Evolutionary conservation across 2,888 invertebrate species (phyloP).

Genomic region (Nomada flava): DNA sequence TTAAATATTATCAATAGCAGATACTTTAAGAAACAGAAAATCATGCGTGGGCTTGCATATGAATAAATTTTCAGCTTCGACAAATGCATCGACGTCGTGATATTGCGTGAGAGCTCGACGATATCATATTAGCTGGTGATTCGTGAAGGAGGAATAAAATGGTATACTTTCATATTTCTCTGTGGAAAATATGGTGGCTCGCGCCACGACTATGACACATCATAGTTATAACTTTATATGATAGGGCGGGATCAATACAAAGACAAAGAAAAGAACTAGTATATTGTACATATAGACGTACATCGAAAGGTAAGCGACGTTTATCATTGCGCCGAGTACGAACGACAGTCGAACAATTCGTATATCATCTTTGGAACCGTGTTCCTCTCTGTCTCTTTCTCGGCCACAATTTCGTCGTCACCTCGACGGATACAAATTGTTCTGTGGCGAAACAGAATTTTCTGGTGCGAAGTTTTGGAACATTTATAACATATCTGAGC

Average conservation of each 20-base stretch:
- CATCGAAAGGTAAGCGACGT: constrained; percentile 44
- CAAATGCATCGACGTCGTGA: background rate
- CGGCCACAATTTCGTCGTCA: constrained; percentile 6
- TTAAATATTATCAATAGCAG: background rate
- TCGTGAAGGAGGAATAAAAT: constrained; percentile 24
- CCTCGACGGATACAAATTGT: constrained; percentile 3
- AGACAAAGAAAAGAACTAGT: constrained; percentile 64
- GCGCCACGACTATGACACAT: constrained; percentile 79
- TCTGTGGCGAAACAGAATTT: constrained; percentile 13
- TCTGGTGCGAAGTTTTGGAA: background rate
- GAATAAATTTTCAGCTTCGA: background rate
- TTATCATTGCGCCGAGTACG: constrained; percentile 54
- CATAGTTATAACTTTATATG: constrained; percentile 81
- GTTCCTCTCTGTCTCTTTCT: constrained; percentile 22
- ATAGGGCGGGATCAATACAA: constrained; percentile 81
- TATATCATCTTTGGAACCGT: constrained; percentile 24
- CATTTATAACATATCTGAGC: constrained; percentile 46
- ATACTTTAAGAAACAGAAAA: background rate
- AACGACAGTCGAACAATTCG: constrained; percentile 28
- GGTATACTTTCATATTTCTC: constrained; percentile 56
- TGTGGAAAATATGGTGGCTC: constrained; percentile 64
- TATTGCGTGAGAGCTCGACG: constrained; percentile 35
- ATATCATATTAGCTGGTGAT: constrained; percentile 52
- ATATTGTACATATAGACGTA: constrained; percentile 79
- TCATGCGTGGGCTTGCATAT: too few species aligned